phyloP scores from a whole-genome alignment of 2,888 invertebrate species.

The Noctuana brunneofusca region DNA sequence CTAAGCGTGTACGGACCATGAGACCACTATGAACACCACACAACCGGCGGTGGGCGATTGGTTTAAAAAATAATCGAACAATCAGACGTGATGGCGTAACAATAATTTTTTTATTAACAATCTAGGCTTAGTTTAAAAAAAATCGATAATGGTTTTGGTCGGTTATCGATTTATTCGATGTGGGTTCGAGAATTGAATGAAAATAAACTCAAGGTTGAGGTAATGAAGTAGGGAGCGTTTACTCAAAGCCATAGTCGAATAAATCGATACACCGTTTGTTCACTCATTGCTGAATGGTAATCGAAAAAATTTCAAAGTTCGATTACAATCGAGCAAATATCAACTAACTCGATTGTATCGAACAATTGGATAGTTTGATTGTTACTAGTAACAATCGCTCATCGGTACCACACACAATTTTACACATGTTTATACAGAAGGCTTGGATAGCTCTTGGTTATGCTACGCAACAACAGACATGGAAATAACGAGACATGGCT shows the following conservation, averaged over 20 bases:
- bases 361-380: neutral
- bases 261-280: neutral
- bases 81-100: no score
- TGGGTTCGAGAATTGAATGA: no score
- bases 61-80: neutral
- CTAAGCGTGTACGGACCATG: slow-evolving; percentile 46
- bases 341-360: neutral
- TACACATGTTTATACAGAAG: neutral
- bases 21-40: slow-evolving; percentile 32
- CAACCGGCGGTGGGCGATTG: neutral
- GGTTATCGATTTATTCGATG: no score
- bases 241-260: no score
- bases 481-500: neutral
- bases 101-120: no score
- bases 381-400: neutral
- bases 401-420: neutral
- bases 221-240: no score
- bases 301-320: neutral
- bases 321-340: neutral
- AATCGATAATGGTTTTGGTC: no score
- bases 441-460: neutral
- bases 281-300: no score
- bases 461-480: neutral
- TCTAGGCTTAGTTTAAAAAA: neutral
- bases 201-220: no score